Conservation (phyloP, 2,888 invertebrate genomes). For the Stomorhina lunata region DNA sequence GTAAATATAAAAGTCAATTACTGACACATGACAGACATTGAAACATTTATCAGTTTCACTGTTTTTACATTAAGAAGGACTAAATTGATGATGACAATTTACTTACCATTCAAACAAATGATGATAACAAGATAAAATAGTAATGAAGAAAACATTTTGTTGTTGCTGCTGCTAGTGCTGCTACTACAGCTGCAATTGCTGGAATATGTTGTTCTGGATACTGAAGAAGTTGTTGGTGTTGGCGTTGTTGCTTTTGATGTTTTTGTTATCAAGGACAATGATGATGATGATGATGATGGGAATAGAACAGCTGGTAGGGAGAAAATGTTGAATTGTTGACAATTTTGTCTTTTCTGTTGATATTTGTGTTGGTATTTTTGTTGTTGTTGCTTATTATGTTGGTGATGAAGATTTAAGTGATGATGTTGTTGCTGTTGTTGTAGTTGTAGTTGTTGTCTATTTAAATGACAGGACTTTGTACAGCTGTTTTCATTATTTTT, state of each 20-base stretch:
- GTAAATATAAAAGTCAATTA: not conserved
- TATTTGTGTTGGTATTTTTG: conserved; percentile 22
- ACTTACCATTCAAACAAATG: conserved; percentile 76
- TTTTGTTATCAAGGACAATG: conserved; percentile 42
- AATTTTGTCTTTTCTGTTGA: conserved; percentile 48
- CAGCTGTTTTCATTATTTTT: conserved; percentile 56
- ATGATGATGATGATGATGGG: not conserved
- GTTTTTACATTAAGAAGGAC: conserved; percentile 1
- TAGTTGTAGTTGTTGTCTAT: conserved; percentile 38
- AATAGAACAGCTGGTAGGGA: conserved; percentile 31
- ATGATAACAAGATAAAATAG: conserved; percentile 71
- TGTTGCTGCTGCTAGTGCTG: conserved; percentile 57
- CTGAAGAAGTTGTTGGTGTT: conserved; percentile 34
- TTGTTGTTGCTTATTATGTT: conserved; percentile 38
- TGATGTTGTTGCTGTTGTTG: conserved; percentile 37
- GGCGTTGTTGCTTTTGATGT: conserved; percentile 62
- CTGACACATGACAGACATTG: not conserved
- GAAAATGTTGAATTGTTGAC: conserved; percentile 40
- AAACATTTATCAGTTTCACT: not conserved
- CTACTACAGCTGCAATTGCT: conserved; percentile 38
- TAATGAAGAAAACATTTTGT: conserved; percentile 51
- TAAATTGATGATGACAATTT: conserved; percentile 65
- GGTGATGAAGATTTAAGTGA: conserved; percentile 13
- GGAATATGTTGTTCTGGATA: conserved; percentile 38
- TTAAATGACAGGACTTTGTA: conserved; percentile 62